Percentiles rank a stretch among this genome's conserved stretches.
Conservation (phyloP, 2,113 vertebrate genomes). For the Terrapene triunguis region DNA sequence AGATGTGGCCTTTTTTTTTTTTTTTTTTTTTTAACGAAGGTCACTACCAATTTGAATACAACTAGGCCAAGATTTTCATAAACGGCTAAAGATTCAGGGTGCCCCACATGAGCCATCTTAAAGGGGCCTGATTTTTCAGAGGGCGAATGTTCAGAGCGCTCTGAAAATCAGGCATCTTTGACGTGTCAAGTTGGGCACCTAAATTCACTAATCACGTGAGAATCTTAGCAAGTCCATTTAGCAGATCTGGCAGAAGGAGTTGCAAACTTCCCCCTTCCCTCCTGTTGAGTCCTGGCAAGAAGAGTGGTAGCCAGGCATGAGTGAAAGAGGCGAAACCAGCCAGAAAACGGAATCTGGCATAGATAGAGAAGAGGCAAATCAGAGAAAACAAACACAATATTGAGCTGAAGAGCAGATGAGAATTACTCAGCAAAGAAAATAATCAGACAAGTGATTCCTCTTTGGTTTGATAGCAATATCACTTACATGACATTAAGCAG, state of each 20-base stretch:
- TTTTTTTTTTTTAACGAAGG: too few relatives aligned
- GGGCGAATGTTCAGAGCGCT: too few relatives aligned
- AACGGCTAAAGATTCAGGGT: too few relatives aligned
- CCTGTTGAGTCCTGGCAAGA: background rate
- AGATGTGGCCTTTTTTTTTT: too few relatives aligned
- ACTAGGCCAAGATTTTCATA: too few relatives aligned
- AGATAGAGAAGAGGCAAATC: background rate
- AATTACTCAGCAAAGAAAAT: background rate
- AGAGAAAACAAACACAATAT: background rate
- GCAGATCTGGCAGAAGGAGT: background rate
- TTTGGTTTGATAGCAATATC: fast-evolving
- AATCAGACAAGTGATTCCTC: too few relatives aligned
- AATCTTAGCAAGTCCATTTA: background rate
- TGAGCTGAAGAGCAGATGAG: background rate
- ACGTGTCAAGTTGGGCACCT: too few relatives aligned
- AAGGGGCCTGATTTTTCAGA: too few relatives aligned
- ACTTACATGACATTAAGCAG: fast-evolving
- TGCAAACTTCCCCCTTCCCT: background rate
- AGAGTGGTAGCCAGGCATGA: background rate
- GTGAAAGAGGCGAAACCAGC: background rate
- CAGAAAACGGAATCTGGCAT: background rate
- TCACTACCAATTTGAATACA: too few relatives aligned
- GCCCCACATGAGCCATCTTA: too few relatives aligned
- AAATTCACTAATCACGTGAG: too few relatives aligned
- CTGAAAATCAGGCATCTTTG: too few relatives aligned